Evolutionary conservation across 2,888 invertebrate species (phyloP).

Genomic region (Elysia crispata): DNA sequence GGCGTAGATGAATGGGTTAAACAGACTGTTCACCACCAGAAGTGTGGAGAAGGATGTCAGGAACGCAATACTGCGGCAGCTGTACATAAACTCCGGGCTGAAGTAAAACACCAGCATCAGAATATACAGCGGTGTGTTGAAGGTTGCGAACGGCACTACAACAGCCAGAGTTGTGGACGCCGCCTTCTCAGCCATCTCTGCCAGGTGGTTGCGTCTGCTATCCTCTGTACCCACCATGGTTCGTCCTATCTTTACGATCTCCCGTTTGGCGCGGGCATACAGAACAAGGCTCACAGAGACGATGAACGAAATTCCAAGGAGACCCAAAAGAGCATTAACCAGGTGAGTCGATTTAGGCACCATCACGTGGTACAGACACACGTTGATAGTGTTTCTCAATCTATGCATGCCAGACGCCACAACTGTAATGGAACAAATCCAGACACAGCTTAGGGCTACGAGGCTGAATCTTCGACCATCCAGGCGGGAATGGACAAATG

Average conservation of each 20-base stretch:
- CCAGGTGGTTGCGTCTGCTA: background rate
- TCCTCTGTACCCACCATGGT: background rate
- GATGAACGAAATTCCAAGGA: background rate
- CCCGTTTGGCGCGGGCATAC: background rate
- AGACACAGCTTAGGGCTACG: background rate
- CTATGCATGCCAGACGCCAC: background rate
- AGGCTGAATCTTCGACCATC: background rate
- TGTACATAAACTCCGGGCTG: background rate
- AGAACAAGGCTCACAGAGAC: background rate
- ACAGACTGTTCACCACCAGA: background rate
- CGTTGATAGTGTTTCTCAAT: background rate
- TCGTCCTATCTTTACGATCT: background rate
- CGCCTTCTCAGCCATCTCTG: background rate
- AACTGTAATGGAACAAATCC: background rate
- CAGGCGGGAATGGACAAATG: background rate
- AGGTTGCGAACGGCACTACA: background rate
- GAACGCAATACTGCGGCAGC: background rate
- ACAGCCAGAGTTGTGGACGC: background rate
- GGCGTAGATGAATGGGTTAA: conserved; percentile 10
- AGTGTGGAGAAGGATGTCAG: background rate
- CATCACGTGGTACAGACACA: conserved; percentile 6
- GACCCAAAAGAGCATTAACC: background rate
- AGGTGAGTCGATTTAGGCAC: background rate
- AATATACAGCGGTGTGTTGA: background rate
- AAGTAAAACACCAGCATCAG: conserved; percentile 5